Evolutionary conservation across 2,113 vertebrate genomes (phyloP), one percentile per base, ranked within the genome.

Genomic region (Onychostruthus taczanowskii): DNA sequence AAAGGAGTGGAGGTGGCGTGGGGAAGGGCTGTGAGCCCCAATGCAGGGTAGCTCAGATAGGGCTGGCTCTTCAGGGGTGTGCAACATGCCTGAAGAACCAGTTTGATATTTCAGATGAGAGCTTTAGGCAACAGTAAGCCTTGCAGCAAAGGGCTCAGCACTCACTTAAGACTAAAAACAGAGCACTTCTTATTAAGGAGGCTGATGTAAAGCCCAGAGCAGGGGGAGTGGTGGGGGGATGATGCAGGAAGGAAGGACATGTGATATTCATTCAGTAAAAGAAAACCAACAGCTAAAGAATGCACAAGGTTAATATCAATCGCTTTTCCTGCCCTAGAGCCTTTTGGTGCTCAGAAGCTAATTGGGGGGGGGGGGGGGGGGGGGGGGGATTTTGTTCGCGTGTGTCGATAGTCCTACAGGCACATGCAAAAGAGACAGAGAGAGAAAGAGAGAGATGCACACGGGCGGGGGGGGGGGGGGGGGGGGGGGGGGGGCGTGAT

Each of bases 251-350:
- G 55, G 43, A 43, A 96, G 47, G 72, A 93, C 87, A 79, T 70
- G 93, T 92, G 89, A 95, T 93, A 87, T 52, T 91, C 96, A 96
- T 95, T 95, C 95, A 96, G 86, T 78, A 88, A 90, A 94, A 86
- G 92, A 80, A 93, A 93, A 76, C 18, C 69, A 92, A 75, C 56
- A 80, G 83, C 67, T 78, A 55, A 87, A 83, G 66, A 91, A 93
- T 47, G 68, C 3, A 13, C 20, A 80, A 91, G 55, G 75, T 83
- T 95, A 80, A 23, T 78, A 92, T 74, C 59, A 84, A 52, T 61
- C 13, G 7, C 6, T 82, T 87, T 78, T 82, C 50, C 49, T 91
- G 55, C 61, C 73, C 62, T 63, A 72, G n/a, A 90, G 53, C 56
- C 23, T 84, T 70, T 59, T 77, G 52, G 26, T 81, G 47, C 55